Evolutionary conservation across 2,888 invertebrate genomes (phyloP).

Genomic region (Machimus rusticus): DNA sequence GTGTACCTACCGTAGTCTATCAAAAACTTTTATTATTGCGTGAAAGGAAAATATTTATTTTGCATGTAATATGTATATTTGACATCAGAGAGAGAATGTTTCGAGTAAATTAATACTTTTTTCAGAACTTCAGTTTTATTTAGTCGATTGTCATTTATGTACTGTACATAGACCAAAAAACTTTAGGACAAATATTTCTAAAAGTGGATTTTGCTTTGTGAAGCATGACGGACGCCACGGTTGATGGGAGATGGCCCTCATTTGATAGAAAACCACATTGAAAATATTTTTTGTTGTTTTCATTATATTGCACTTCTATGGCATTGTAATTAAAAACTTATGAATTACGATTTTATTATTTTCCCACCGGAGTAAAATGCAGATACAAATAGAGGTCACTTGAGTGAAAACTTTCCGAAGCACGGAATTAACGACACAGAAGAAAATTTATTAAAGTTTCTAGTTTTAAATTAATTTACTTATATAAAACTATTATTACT

Average conservation of each 20-base stretch:
- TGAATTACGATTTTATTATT: not conserved
- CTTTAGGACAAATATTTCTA: too few species aligned
- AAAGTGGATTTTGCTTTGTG: not conserved
- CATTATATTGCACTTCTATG: not conserved
- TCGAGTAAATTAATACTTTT: too few species aligned
- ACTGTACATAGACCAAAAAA: too few species aligned
- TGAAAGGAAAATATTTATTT: too few species aligned
- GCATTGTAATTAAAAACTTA: not conserved
- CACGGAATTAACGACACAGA: not conserved
- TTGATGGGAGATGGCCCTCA: not conserved
- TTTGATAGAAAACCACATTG: not conserved
- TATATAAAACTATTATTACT: not conserved
- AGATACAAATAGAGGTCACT: not conserved
- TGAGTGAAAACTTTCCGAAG: not conserved
- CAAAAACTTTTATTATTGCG: too few species aligned
- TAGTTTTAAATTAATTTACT: not conserved
- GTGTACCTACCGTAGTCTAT: too few species aligned
- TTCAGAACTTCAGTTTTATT: too few species aligned
- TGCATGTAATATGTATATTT: too few species aligned
- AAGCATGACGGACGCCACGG: not conserved
- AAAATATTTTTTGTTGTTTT: not conserved
- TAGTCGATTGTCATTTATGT: too few species aligned
- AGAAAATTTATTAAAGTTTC: not conserved
- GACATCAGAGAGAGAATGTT: too few species aligned
- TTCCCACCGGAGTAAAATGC: not conserved